These are phyloP conservation scores for Agrochola circellaris DNA, from an alignment of 2,888 invertebrate species.

Conservation along the genomic window DNA sequence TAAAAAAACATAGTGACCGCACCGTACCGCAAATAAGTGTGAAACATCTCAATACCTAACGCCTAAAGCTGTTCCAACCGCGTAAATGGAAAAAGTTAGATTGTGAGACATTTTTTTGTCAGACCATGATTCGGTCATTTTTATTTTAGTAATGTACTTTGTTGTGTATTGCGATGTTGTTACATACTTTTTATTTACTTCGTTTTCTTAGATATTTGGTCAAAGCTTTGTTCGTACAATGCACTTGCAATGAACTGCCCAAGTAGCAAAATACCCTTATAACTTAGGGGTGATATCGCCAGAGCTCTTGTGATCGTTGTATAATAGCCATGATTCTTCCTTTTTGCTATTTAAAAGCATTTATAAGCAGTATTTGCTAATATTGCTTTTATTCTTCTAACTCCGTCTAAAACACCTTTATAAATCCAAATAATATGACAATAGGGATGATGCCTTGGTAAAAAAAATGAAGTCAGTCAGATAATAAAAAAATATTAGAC, in stretches of 20 bases:
- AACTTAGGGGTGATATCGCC: too few relatives aligned
- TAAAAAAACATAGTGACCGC: not conserved
- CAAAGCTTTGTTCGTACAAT: not conserved
- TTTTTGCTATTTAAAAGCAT: too few relatives aligned
- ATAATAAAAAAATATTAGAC: too few relatives aligned
- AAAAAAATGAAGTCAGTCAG: too few relatives aligned
- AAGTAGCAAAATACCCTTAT: too few relatives aligned
- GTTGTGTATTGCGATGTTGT: slow-evolving; percentile 54
- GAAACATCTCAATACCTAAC: slow-evolving; percentile 62
- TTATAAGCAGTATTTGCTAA: too few relatives aligned
- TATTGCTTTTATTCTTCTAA: too few relatives aligned
- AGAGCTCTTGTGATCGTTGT: too few relatives aligned
- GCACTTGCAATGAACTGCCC: not conserved
- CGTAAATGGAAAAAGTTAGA: slow-evolving; percentile 89
- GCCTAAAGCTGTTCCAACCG: slow-evolving; percentile 79
- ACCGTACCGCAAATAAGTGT: not conserved
- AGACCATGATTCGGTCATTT: slow-evolving; percentile 83
- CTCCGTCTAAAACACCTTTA: too few relatives aligned
- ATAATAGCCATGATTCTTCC: too few relatives aligned
- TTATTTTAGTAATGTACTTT: slow-evolving; percentile 75
- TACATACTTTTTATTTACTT: slow-evolving; percentile 10
- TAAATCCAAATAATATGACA: too few relatives aligned
- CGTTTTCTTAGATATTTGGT: not conserved
- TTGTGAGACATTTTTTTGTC: slow-evolving; percentile 84
- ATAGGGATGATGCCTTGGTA: too few relatives aligned